A percentile compares a stretch with the other conserved stretches of the same genome.
Evolutionary conservation across 2,888 invertebrate species (phyloP).

Genomic region (Macrophya alboannulata): DNA sequence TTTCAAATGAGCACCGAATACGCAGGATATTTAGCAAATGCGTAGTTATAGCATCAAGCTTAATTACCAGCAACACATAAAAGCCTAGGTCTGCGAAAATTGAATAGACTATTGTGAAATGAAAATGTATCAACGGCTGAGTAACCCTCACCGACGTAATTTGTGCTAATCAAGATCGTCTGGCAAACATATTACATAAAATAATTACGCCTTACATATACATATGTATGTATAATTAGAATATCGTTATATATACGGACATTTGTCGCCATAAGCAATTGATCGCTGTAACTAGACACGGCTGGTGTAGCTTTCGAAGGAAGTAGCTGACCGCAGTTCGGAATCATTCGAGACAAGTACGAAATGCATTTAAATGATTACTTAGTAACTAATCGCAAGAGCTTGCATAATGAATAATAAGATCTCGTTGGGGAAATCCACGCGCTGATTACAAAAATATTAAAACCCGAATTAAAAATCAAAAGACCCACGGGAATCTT

Average conservation of each 20-base stretch:
- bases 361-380: background rate
- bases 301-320: background rate
- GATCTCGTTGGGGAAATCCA: background rate
- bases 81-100: background rate
- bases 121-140: background rate
- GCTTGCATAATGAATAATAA: background rate
- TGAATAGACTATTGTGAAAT: slow-evolving; percentile 1
- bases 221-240: background rate
- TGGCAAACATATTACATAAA: slow-evolving; percentile 32
- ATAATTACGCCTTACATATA: background rate
- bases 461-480: background rate
- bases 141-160: background rate
- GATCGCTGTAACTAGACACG: background rate
- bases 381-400: too few species aligned
- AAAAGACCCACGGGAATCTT: background rate
- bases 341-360: background rate
- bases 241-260: background rate
- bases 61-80: background rate
- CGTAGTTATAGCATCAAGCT: background rate
- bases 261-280: background rate
- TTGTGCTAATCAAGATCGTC: background rate
- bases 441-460: background rate
- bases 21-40: background rate
- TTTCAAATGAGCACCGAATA: background rate
- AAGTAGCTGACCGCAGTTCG: background rate